Evolutionary conservation across 30 jellyfish, hydroid and myxozoan genomes (phyloP).

Genomic region (Rhopilema esculentum): DNA sequence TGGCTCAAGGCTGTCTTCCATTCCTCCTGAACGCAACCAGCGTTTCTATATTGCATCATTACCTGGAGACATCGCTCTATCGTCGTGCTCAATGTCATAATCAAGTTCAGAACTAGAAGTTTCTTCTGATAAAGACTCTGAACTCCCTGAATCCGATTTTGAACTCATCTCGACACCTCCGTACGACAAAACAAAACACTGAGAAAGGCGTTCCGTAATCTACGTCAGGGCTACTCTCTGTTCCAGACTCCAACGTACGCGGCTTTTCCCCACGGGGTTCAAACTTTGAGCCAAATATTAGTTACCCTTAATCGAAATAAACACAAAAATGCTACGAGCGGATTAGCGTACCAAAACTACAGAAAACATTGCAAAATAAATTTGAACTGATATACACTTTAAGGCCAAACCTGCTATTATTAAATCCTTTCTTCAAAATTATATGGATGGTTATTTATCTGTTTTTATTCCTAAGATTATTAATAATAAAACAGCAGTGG

Average conservation of each 20-base stretch:
- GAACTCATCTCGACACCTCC: not conserved
- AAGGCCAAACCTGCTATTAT: too few species aligned
- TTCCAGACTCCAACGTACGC: not conserved
- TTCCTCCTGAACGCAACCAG: not conserved
- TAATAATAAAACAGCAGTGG: too few species aligned
- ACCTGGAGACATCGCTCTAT: not conserved
- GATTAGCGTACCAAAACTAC: not conserved
- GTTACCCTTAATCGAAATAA: not conserved
- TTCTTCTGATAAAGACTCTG: not conserved
- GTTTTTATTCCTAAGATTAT: too few species aligned
- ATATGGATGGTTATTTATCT: too few species aligned
- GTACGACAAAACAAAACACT: not conserved
- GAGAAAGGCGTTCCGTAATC: not conserved
- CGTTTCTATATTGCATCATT: not conserved
- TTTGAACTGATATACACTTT: not conserved
- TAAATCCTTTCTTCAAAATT: too few species aligned
- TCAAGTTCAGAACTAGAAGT: not conserved
- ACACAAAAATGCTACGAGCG: not conserved
- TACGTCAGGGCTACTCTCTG: not conserved
- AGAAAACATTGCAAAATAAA: not conserved
- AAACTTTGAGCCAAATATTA: not conserved
- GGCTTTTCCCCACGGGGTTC: not conserved
- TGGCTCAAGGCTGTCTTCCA: not conserved
- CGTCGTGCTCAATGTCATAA: not conserved
- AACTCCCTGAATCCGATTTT: not conserved